phyloP scores from a whole-genome alignment of 2,888 invertebrate species.

The Drosophila colorata region DNA sequence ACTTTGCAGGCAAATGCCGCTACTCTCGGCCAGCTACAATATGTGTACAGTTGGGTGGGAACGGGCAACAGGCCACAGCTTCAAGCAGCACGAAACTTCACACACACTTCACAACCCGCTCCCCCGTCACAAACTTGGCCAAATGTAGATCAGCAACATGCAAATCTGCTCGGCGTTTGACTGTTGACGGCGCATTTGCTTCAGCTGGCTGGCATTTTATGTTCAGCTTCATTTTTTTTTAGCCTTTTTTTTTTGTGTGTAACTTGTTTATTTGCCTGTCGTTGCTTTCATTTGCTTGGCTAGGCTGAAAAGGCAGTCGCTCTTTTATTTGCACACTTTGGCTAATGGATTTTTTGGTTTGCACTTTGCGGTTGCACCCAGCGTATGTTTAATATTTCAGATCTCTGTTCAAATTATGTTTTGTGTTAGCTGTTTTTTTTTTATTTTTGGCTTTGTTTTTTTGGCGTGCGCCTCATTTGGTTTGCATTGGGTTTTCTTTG shows the following conservation, averaged over 20 bases:
- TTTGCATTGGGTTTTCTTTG: slow-evolving; percentile 47
- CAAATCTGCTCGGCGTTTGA: slow-evolving; percentile 69
- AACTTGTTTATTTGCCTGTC: slow-evolving; percentile 76
- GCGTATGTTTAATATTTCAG: slow-evolving; percentile 76
- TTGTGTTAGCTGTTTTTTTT: slow-evolving; percentile 22
- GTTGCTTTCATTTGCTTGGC: slow-evolving; percentile 70
- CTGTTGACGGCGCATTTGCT: slow-evolving; percentile 74
- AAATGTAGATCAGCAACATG: slow-evolving; percentile 71
- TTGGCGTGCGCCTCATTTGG: slow-evolving; percentile 58
- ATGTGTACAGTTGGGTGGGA: slow-evolving; percentile 38
- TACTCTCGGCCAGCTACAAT: slow-evolving; percentile 35
- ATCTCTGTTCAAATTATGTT: slow-evolving; percentile 54
- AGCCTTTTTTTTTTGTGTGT: slow-evolving; percentile 15
- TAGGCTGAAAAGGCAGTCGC: slow-evolving; percentile 53
- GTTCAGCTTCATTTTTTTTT: slow-evolving; percentile 5
- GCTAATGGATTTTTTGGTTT: slow-evolving; percentile 74
- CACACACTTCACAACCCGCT: neutral
- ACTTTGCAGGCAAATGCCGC: slow-evolving; percentile 7
- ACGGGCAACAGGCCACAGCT: slow-evolving; percentile 13
- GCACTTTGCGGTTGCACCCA: slow-evolving; percentile 63
- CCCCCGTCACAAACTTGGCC: slow-evolving; percentile 8
- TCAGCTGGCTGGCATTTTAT: slow-evolving; percentile 47
- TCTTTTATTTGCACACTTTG: slow-evolving; percentile 74
- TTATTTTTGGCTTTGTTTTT: neutral
- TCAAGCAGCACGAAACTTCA: slow-evolving; percentile 15